Conservation (phyloP, 1,140 invertebrate genomes). For the Prorops nasuta region DNA sequence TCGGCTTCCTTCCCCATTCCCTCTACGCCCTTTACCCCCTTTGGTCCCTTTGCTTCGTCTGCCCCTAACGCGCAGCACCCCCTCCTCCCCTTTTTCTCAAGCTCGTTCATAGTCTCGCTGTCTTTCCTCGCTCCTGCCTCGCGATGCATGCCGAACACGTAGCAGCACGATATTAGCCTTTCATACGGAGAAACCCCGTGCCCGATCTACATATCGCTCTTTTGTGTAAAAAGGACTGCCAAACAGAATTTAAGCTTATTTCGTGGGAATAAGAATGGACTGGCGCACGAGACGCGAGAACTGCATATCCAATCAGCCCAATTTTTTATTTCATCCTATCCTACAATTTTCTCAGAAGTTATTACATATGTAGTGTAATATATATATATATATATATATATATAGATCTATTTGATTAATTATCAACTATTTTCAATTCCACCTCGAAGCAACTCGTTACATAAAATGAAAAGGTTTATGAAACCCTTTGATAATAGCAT, state of each 20-base stretch:
- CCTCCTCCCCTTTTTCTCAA: slow-evolving; percentile 11
- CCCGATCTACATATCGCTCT: slow-evolving; percentile 47
- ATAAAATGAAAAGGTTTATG: no score
- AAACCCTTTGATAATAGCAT: no score
- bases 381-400: no score
- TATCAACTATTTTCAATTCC: no score
- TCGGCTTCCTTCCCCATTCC: not conserved
- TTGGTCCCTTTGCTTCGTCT: not conserved
- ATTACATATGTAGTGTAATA: no score
- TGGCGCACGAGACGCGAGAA: slow-evolving; percentile 28
- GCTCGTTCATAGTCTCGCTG: not conserved
- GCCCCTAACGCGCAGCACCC: no score
- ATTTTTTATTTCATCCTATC: no score
- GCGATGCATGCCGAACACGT: slow-evolving; percentile 38
- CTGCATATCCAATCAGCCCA: no score
- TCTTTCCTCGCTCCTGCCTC: not conserved
- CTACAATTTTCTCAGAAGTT: no score
- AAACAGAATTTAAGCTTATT: slow-evolving; percentile 54
- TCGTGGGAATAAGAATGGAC: slow-evolving; percentile 49
- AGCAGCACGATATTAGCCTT: slow-evolving; percentile 46
- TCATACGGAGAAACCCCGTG: slow-evolving; percentile 37
- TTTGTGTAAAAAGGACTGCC: slow-evolving; percentile 51
- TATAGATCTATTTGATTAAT: no score
- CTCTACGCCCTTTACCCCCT: not conserved
- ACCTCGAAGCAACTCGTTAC: no score